Base-by-base conservation (phyloP, 2,113 vertebrate genomes). In the Sclerurus mexicanus region DNA sequence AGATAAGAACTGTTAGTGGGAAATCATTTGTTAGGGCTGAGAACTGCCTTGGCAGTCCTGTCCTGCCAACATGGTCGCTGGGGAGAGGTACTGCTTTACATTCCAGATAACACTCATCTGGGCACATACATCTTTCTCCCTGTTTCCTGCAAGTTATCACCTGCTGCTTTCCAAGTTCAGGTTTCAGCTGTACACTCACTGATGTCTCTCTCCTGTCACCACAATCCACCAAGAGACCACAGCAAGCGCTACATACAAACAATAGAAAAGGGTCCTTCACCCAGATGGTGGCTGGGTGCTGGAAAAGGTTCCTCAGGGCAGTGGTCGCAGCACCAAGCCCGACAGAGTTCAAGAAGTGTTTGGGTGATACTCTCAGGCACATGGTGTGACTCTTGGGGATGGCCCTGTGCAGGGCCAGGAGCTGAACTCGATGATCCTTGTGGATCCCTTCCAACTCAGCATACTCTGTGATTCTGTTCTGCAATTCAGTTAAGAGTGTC, bases 21-120 rank as follows among this genome's bases (percentile, higher is more conserved):
- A 67, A 92, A 20, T 56, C 9, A 62, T 91, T 81, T 87, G 50
- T 75, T 80, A 92, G 60, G 49, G 46, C 64, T 60, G n/a, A 92
- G 35, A 50, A 10, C 28, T 37, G 59, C 72, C 55, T 66, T 53
- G 63, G 79, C 91, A 89, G 56, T 35, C 56, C 62, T 23, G 40
- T 67, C 63, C 75, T 72, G 77, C 62, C 6, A 4, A 1, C 0
- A 1, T 11, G 24, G 47, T 53, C 3, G 1, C 68, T 59, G 59
- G 14, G 28, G 52, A 64, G 13, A 89, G 55, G 50, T 25, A 47
- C 31, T 60, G 25, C 72, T 93, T 50, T 85, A 23, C 42, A 42
- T 6, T 22, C 52, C 9, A 76, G 71, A 60, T 90, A 79, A 55
- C 0, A 1, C 74, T 55, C 59, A 4, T 10, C 28, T 52, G 23